A percentile compares a stretch with the other conserved stretches of the same genome.
Conservation (phyloP, 1,140 invertebrate species). For the Hycleus phaleratus region DNA sequence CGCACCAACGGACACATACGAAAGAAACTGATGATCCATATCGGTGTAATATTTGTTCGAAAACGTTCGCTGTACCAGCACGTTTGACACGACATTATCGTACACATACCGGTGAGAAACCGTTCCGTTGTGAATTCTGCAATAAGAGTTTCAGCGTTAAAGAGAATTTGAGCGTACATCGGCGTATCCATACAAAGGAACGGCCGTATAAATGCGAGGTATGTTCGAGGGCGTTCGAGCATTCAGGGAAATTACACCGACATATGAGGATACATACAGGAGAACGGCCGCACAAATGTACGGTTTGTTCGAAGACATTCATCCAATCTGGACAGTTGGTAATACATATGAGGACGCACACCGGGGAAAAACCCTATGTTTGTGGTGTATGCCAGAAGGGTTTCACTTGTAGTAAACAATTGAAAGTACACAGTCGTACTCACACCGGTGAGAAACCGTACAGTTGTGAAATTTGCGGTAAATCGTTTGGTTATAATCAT, state of each 20-base stretch:
- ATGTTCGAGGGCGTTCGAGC: slow-evolving; percentile 85
- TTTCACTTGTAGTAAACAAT: slow-evolving; percentile 83
- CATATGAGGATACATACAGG: slow-evolving; percentile 90
- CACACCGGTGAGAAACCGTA: slow-evolving; percentile 78
- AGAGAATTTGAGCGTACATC: slow-evolving; percentile 84
- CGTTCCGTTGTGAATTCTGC: slow-evolving; percentile 79
- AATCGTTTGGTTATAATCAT: slow-evolving; percentile 73
- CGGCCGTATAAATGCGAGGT: slow-evolving; percentile 81
- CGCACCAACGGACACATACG: slow-evolving; percentile 51
- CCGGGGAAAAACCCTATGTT: slow-evolving; percentile 84
- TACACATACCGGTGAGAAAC: slow-evolving; percentile 69
- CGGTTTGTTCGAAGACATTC: slow-evolving; percentile 85
- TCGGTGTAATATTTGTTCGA: slow-evolving; percentile 83
- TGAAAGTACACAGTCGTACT: slow-evolving; percentile 77
- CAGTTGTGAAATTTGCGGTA: slow-evolving; percentile 67
- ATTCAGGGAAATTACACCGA: slow-evolving; percentile 83
- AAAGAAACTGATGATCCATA: slow-evolving; percentile 66
- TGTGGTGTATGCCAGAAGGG: slow-evolving; percentile 77
- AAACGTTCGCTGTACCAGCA: slow-evolving; percentile 87
- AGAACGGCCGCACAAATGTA: slow-evolving; percentile 88
- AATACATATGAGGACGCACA: slow-evolving; percentile 80
- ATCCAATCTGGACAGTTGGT: slow-evolving; percentile 82
- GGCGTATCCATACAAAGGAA: slow-evolving; percentile 86
- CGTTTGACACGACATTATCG: slow-evolving; percentile 83
- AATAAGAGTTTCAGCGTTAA: slow-evolving; percentile 87